Evolutionary conservation across 2,797 vertebrate species (phyloP).

Genomic region (Mus minutoides): DNA sequence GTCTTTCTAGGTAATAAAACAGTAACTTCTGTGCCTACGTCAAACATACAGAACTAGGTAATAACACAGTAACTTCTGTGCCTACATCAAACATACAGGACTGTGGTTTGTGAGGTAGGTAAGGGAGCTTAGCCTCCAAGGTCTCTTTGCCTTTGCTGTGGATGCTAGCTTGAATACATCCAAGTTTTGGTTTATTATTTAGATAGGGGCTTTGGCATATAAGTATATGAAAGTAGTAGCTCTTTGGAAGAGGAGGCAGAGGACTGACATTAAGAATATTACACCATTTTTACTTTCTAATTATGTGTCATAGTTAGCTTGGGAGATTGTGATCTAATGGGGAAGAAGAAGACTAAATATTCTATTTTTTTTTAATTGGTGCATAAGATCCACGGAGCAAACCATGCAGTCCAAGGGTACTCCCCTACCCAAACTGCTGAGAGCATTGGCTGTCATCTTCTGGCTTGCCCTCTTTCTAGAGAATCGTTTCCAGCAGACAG

Average conservation of each 20-base stretch:
- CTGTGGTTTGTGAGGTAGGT: neutral
- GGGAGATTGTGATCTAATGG: neutral
- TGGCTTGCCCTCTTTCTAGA: neutral
- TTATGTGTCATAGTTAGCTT: neutral
- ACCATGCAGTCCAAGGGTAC: neutral
- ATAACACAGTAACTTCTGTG: constrained; percentile 7
- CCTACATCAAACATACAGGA: neutral
- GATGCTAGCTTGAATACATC: neutral
- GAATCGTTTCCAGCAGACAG: neutral
- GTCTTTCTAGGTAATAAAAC: neutral
- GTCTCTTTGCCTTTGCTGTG: neutral
- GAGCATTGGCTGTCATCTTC: neutral
- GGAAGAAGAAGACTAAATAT: neutral
- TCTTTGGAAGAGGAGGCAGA: neutral
- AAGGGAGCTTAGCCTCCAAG: neutral
- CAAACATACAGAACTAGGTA: neutral
- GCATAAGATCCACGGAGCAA: neutral
- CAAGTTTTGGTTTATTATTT: neutral
- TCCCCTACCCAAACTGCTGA: neutral
- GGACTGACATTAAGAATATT: neutral
- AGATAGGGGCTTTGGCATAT: neutral
- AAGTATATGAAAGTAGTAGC: neutral
- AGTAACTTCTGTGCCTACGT: constrained; percentile 3
- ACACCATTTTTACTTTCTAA: neutral
- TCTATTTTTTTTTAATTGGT: neutral